Base-by-base conservation (phyloP, 2,797 vertebrate species). In the Danio choprae region DNA sequence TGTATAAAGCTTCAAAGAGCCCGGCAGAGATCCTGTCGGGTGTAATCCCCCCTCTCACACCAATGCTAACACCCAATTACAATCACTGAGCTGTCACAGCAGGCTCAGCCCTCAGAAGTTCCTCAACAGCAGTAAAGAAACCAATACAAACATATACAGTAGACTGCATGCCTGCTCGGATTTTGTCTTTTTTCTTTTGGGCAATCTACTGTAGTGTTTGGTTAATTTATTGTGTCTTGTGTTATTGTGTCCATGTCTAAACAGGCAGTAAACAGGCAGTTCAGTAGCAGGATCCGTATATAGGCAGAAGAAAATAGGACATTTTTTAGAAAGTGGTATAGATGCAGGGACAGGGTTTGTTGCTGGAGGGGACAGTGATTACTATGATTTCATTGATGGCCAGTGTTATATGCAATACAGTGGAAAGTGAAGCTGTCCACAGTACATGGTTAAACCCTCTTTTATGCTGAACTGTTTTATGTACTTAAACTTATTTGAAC, bases 11-110 rank as follows among this genome's bases (percentile, higher is more conserved):
- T 43, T 80, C 69, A 85, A 29, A 70, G 50, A 13, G 51, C 51
- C 29, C 74, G 36, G 58, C 15, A 22, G 56, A 74, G 59, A 77
- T 80, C 67, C 79, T 83, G 77, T 87, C 56, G 72, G 65, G 62
- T 73, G 46, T 70, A 79, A 81, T 78, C 64, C 60, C 43, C 41
- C 0, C 67, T 70, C 20, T 74, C 67, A 81, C 75, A 70, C 78
- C 51, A 78, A 71, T 59, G 41, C 40, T 41, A 55, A 56, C 16
- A 64, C 40, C 64, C 74, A 80, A 64, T 74, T 77, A 74, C 13
- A 73, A 62, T 41, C 56, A 60, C 20, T 22, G 20, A 50, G 40
- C 62, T 60, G 50, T 69, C 63, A 65, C 9, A 20, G 41, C 43
- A 65, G 41, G 41, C n/a, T 80, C 18, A 48, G 60, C 20, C 60